Evolutionary conservation across 2,797 vertebrate genomes (phyloP).

Genomic region (Sebastes ruberrimus): DNA sequence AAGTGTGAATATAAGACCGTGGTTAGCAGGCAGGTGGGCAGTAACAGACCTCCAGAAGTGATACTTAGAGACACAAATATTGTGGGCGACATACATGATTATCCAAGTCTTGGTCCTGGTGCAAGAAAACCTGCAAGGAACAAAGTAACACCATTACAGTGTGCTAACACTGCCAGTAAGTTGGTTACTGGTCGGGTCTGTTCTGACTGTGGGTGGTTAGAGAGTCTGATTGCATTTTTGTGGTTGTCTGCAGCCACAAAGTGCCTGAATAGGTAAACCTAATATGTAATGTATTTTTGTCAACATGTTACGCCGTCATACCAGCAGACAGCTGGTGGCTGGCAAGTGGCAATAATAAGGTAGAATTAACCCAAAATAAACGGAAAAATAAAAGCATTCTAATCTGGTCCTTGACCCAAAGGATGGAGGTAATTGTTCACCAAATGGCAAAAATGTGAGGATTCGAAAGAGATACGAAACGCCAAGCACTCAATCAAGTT

Average conservation of each 20-base stretch:
- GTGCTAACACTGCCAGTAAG: constrained; percentile 18
- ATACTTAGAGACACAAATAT: constrained; percentile 15
- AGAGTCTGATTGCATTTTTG: constrained; percentile 27
- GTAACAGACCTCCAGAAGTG: constrained; percentile 13
- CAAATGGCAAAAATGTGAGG: neutral
- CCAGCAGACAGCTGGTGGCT: neutral
- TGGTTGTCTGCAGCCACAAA: constrained; percentile 4
- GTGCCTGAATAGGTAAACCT: constrained; percentile 5
- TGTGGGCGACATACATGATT: constrained; percentile 25
- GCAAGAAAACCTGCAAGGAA: constrained; percentile 35
- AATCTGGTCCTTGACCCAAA: neutral
- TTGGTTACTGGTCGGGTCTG: constrained; percentile 24
- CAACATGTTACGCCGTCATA: neutral
- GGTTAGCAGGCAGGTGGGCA: neutral
- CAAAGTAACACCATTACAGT: constrained; percentile 42
- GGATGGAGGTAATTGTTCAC: neutral
- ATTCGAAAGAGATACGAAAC: neutral
- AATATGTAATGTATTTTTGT: constrained; percentile 11
- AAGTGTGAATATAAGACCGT: neutral
- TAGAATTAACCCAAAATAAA: neutral
- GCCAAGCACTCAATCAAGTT: neutral
- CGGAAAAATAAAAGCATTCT: neutral
- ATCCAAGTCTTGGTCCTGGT: constrained; percentile 5
- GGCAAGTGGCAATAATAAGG: neutral
- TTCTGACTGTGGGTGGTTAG: constrained; percentile 17